A percentile compares a stretch with the other conserved stretches of the same genome.
Conservation (phyloP, 2,113 vertebrate genomes). For the Smithornis capensis region DNA sequence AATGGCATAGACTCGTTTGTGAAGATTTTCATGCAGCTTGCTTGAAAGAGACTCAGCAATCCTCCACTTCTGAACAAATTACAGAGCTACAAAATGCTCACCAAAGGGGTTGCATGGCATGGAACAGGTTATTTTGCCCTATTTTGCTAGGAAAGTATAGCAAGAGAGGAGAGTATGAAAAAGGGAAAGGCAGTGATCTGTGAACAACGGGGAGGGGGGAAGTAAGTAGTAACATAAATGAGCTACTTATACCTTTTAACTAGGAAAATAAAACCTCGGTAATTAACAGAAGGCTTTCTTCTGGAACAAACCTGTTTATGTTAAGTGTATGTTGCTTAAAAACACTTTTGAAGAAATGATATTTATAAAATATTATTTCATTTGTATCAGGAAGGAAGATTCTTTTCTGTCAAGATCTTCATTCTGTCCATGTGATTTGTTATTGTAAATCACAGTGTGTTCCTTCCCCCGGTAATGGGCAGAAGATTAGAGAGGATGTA, state of each 20-base stretch:
- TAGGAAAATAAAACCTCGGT: not conserved
- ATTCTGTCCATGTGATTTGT: not conserved
- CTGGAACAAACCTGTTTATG: not conserved
- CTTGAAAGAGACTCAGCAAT: conserved; percentile 64
- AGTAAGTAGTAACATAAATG: not conserved
- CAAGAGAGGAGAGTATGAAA: not conserved
- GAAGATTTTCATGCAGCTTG: conserved; percentile 55
- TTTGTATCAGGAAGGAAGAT: not conserved
- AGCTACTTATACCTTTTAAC: conserved; percentile 12
- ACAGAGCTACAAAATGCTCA: conserved; percentile 49
- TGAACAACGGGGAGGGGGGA: not conserved
- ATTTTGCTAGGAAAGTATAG: conserved; percentile 9
- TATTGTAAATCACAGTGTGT: not conserved
- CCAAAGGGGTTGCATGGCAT: conserved; percentile 36
- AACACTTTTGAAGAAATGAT: not conserved
- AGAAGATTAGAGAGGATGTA: not conserved
- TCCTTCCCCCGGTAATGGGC: not conserved
- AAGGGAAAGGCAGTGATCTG: not conserved
- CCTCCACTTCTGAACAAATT: conserved; percentile 65
- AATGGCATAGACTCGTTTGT: conserved; percentile 63
- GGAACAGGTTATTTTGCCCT: conserved; percentile 46
- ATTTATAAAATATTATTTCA: not conserved
- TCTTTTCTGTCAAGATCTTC: not conserved
- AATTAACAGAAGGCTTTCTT: not conserved
- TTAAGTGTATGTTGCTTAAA: not conserved